Conservation (phyloP, 2,797 vertebrate species). For the Paguma larvata region DNA sequence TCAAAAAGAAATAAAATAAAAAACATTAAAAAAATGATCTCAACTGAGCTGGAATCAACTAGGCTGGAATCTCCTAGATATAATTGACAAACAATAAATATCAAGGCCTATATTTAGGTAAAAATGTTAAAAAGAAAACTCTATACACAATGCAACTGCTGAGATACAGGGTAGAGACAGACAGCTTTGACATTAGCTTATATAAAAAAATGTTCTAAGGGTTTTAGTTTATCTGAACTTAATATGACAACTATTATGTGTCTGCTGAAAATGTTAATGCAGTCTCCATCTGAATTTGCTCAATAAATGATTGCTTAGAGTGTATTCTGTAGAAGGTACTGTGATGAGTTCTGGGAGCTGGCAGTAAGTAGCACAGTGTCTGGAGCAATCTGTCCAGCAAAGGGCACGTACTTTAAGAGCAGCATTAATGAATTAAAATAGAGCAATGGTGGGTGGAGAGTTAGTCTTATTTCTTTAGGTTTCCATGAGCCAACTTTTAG, state of each 20-base stretch:
- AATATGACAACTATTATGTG: background rate
- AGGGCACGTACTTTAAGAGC: background rate
- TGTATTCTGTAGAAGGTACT: background rate
- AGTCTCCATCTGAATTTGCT: slow-evolving; percentile 9
- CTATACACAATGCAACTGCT: background rate
- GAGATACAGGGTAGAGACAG: background rate
- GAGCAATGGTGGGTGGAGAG: background rate
- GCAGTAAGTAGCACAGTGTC: background rate
- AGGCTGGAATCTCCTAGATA: background rate
- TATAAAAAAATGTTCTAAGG: slow-evolving; percentile 53
- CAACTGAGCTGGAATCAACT: background rate
- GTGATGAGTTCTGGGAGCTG: background rate
- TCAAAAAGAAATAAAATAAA: no score
- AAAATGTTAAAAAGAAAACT: background rate
- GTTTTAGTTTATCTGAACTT: slow-evolving; percentile 49
- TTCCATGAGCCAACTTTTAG: background rate
- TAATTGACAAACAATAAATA: background rate
- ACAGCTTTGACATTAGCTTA: background rate
- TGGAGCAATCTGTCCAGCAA: background rate
- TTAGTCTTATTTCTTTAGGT: background rate
- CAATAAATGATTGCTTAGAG: background rate
- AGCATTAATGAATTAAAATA: slow-evolving; percentile 24
- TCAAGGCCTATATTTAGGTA: background rate
- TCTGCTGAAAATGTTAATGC: slow-evolving; percentile 23
- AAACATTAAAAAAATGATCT: background rate